A percentile compares a stretch with the other conserved stretches of the same genome.
Evolutionary conservation across 2,888 invertebrate genomes (phyloP).

Genomic region (Halictus quadricinctus): DNA sequence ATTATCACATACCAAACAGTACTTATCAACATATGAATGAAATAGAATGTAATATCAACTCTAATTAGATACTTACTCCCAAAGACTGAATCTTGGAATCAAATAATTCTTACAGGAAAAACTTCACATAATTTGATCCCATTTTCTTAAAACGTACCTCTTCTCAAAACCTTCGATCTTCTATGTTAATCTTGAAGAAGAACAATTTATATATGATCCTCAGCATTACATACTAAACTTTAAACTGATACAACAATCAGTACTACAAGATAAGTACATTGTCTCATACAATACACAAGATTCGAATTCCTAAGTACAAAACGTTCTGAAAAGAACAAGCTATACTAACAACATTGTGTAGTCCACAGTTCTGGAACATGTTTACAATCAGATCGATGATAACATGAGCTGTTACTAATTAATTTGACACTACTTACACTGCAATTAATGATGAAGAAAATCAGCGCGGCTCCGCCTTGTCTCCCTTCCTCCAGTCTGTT

Average conservation of each 20-base stretch:
- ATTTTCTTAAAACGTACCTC: too few relatives aligned
- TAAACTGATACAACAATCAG: background rate
- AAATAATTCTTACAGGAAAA: too few relatives aligned
- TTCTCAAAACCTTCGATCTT: background rate
- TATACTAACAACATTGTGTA: background rate
- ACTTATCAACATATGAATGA: background rate
- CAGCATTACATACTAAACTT: background rate
- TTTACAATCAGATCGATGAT: background rate
- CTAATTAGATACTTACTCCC: background rate
- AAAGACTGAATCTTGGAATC: background rate
- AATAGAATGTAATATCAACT: background rate
- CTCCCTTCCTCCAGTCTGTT: constrained; percentile 41
- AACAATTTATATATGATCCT: background rate
- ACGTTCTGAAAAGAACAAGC: background rate
- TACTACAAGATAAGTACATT: background rate
- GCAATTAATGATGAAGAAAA: background rate
- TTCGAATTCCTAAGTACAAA: background rate
- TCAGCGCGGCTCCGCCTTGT: background rate
- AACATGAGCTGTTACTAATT: background rate
- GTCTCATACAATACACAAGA: background rate
- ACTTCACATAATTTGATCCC: too few relatives aligned
- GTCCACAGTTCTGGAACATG: background rate
- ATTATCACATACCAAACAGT: background rate
- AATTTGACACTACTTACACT: background rate
- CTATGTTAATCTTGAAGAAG: background rate